Conservation (phyloP, 2,113 vertebrate species). For the Bostrychus sinensis region DNA sequence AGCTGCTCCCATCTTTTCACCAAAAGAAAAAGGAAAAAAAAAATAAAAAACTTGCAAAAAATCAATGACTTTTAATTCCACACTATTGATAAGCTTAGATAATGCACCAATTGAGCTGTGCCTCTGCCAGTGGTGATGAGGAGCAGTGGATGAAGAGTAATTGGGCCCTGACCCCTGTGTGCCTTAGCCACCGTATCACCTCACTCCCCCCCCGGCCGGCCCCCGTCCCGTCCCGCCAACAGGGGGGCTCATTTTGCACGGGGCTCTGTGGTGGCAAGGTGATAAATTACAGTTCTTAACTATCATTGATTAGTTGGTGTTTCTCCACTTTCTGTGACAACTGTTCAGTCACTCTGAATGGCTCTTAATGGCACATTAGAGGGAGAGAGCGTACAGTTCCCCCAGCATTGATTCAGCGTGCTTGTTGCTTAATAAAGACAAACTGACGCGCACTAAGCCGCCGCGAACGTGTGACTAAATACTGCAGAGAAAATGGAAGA, state of each 20-base stretch:
- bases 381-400: slow-evolving; percentile 77
- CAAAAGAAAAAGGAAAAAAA: slow-evolving; percentile 15
- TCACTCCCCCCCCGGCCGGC: slow-evolving; percentile 39
- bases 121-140: slow-evolving; percentile 75
- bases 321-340: slow-evolving; percentile 90
- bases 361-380: slow-evolving; percentile 92
- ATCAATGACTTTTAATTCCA: slow-evolving; percentile 81
- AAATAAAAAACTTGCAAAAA: slow-evolving; percentile 50
- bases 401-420: slow-evolving; percentile 79
- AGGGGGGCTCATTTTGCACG: slow-evolving; percentile 81
- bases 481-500: background rate
- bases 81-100: slow-evolving; percentile 78
- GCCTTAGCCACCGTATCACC: slow-evolving; percentile 62
- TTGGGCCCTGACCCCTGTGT: slow-evolving; percentile 76
- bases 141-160: slow-evolving; percentile 82
- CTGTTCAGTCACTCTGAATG: slow-evolving; percentile 92
- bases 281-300: slow-evolving; percentile 98
- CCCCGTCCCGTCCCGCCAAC: slow-evolving; percentile 51
- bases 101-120: slow-evolving; percentile 77
- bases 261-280: slow-evolving; percentile 91
- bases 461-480: slow-evolving; percentile 62
- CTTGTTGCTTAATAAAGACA: slow-evolving; percentile 85
- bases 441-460: slow-evolving; percentile 76
- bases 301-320: slow-evolving; percentile 96
- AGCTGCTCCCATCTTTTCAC: slow-evolving; percentile 52